A percentile compares a stretch with the other conserved stretches of the same genome.
phyloP scores from a whole-genome alignment of 2,113 vertebrate species.

The Mungos mungo region DNA sequence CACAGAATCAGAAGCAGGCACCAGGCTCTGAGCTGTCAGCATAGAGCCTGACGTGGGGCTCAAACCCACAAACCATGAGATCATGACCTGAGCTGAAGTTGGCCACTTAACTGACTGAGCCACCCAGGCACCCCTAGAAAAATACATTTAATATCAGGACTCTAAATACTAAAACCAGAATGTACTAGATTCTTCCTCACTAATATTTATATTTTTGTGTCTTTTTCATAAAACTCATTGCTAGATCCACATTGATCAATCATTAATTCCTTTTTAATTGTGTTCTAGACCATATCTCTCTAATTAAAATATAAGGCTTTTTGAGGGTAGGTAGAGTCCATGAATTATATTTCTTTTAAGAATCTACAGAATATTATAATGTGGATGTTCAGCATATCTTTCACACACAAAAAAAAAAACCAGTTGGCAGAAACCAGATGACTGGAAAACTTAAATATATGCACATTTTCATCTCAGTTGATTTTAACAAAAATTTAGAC shows the following conservation, averaged over 20 bases:
- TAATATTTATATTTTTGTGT: not conserved
- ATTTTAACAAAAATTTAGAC: constrained; percentile 6
- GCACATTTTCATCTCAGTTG: not conserved
- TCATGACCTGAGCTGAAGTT: no score
- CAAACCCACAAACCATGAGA: no score
- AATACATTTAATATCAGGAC: not conserved
- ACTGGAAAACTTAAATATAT: not conserved
- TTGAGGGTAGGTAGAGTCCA: not conserved
- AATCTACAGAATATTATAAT: not conserved
- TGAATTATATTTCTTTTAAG: constrained; percentile 10
- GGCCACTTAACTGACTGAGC: no score
- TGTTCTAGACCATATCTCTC: not conserved
- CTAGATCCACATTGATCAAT: not conserved
- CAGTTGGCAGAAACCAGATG: not conserved
- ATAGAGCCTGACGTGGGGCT: no score
- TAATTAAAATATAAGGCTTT: not conserved
- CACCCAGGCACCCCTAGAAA: not conserved
- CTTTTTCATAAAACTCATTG: not conserved
- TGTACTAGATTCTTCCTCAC: not conserved
- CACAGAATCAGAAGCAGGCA: no score
- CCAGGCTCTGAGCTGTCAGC: no score
- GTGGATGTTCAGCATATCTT: not conserved
- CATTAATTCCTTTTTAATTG: constrained; percentile 17
- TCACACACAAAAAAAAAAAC: not conserved
- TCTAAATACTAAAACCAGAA: not conserved